A percentile compares a stretch with the other conserved stretches of the same genome.
Evolutionary conservation across 2,888 invertebrate genomes (phyloP).

Genomic region (Agrilus cyanescens): DNA sequence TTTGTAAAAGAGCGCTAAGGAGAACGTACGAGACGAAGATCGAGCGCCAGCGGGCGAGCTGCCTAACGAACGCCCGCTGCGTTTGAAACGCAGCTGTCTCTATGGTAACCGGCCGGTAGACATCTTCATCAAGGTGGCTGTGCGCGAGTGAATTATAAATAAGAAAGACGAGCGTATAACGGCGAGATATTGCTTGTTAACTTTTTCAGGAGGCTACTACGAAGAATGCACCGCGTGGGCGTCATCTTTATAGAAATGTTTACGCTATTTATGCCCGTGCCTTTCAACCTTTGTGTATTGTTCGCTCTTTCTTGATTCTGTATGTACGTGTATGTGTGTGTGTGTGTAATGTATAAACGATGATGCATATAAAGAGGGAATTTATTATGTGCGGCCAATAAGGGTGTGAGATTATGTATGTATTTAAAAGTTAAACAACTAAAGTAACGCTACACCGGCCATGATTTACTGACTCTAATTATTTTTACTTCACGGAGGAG

Average conservation of each 20-base stretch:
- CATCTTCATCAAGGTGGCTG: slow-evolving; percentile 33
- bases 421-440: too few species aligned
- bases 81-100: slow-evolving; percentile 32
- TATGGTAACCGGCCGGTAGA: slow-evolving; percentile 32
- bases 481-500: too few species aligned
- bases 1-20: too few species aligned
- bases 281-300: slow-evolving; percentile 17
- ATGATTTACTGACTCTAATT: too few species aligned
- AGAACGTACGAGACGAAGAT: too few species aligned
- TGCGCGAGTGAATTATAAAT: slow-evolving; percentile 26
- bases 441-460: too few species aligned
- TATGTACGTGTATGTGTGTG: too few species aligned
- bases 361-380: too few species aligned
- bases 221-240: slow-evolving; percentile 19
- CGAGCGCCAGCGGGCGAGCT: slow-evolving; percentile 24
- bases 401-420: too few species aligned
- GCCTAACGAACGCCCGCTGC: slow-evolving; percentile 30
- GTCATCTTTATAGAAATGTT: slow-evolving; percentile 15
- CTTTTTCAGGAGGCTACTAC: slow-evolving; percentile 22
- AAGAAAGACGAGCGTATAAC: slow-evolving; percentile 25
- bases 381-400: too few species aligned
- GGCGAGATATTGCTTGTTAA: slow-evolving; percentile 29
- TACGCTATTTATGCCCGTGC: slow-evolving; percentile 15
- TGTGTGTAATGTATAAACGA: too few species aligned
- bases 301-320: slow-evolving; percentile 3